Evolutionary conservation across 2,888 invertebrate species (phyloP).

Genomic region (Aethes cnicana): DNA sequence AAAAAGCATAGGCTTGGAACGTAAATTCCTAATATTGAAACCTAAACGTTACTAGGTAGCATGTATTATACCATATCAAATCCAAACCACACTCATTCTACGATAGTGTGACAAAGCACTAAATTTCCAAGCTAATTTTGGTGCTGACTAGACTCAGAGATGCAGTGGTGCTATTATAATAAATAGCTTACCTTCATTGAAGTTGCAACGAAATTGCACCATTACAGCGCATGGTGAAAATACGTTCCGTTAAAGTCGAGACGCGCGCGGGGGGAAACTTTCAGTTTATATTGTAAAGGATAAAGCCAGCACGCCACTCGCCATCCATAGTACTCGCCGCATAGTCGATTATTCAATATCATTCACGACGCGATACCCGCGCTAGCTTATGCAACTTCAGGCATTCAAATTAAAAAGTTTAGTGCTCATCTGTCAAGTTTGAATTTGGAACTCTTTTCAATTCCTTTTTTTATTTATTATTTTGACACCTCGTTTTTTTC

Average conservation of each 20-base stretch:
- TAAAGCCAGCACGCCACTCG: constrained; percentile 53
- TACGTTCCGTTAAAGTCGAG: constrained; percentile 35
- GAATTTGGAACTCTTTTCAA: constrained; percentile 18
- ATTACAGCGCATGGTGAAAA: constrained; percentile 36
- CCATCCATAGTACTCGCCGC: constrained; percentile 48
- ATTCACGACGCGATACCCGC: constrained; percentile 13
- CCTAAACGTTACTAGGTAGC: too few species aligned
- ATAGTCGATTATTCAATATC: constrained; percentile 33
- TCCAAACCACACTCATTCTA: too few species aligned
- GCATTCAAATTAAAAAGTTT: constrained; percentile 14
- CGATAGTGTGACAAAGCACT: too few species aligned
- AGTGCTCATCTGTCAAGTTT: constrained; percentile 12
- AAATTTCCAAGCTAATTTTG: too few species aligned
- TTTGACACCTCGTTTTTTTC: constrained; percentile 32
- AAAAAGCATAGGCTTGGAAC: too few species aligned
- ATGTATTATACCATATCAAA: too few species aligned
- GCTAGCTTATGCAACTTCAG: background rate
- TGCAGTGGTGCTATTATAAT: too few species aligned
- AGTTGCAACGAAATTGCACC: constrained; percentile 41
- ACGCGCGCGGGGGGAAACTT: constrained; percentile 53
- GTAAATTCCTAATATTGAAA: too few species aligned
- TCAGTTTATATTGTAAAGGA: constrained; percentile 60
- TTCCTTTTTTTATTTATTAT: constrained; percentile 41
- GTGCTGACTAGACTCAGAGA: too few species aligned
- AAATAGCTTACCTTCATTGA: constrained; percentile 1